Conservation (phyloP, 2,797 vertebrate genomes). For the Nannoperca obscura region DNA sequence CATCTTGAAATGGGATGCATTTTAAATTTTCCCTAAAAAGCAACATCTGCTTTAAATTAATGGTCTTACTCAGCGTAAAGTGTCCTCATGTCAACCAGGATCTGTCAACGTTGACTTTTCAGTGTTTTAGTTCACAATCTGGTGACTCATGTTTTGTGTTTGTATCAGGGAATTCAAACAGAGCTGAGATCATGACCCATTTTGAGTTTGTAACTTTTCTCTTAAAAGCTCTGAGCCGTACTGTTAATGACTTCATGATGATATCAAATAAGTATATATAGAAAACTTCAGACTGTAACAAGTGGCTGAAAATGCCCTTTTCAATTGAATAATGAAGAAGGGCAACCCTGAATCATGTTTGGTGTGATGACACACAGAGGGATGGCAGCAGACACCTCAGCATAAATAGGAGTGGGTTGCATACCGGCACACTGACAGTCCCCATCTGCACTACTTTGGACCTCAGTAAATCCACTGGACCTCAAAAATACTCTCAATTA, state of each 20-base stretch:
- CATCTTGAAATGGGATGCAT: not conserved
- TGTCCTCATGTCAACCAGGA: not conserved
- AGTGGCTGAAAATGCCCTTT: no score
- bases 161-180: not conserved
- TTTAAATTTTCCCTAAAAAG: not conserved
- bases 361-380: no score
- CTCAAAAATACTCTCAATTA: constrained; percentile 26
- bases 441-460: constrained; percentile 11
- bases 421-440: not conserved
- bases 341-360: no score
- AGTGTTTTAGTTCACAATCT: constrained; percentile 8
- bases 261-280: not conserved
- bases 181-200: not conserved
- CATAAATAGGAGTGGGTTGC: not conserved
- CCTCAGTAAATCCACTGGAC: constrained; percentile 7
- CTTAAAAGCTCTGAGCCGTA: not conserved
- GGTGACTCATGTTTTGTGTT: constrained; percentile 2
- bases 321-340: no score
- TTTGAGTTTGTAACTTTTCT: constrained; percentile 1
- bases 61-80: not conserved
- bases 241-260: not conserved
- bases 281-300: not conserved
- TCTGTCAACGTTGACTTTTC: not conserved
- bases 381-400: not conserved
- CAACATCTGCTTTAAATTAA: constrained; percentile 1